Evolutionary conservation across 2,113 vertebrate species (phyloP).

Genomic region (Empidonax alnorum): DNA sequence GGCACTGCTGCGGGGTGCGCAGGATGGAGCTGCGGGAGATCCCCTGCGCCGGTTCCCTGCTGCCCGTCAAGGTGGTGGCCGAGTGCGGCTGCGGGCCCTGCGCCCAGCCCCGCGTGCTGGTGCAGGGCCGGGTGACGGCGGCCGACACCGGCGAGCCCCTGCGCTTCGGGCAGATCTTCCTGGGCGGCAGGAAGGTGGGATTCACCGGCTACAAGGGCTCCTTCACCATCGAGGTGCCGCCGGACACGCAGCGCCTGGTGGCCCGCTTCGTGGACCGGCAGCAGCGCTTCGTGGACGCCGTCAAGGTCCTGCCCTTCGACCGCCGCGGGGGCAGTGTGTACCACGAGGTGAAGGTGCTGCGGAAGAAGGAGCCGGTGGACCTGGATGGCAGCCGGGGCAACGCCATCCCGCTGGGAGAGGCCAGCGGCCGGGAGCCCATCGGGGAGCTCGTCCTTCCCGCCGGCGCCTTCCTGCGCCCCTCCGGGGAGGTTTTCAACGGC

Average conservation of each 20-base stretch:
- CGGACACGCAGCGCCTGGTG: constrained; percentile 84
- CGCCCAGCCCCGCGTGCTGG: constrained; percentile 79
- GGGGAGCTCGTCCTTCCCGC: constrained; percentile 89
- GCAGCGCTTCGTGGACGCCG: constrained; percentile 83
- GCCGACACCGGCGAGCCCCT: constrained; percentile 88
- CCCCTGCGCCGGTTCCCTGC: constrained; percentile 78
- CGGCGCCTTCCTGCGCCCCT: constrained; percentile 79
- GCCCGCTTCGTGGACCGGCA: constrained; percentile 86
- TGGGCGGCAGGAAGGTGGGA: constrained; percentile 78
- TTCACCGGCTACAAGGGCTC: constrained; percentile 92
- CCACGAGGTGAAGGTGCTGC: constrained; percentile 90
- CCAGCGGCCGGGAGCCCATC: constrained; percentile 76
- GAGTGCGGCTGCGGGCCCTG: constrained; percentile 90
- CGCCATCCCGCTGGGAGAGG: constrained; percentile 82
- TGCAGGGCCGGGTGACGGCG: constrained; percentile 85
- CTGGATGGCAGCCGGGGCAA: constrained; percentile 81
- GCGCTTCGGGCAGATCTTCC: constrained; percentile 89
- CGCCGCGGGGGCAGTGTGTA: constrained; percentile 86
- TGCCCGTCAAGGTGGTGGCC: constrained; percentile 86
- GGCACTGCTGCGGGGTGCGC: constrained; percentile 84
- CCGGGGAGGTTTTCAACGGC: constrained; percentile 84
- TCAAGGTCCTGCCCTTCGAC: constrained; percentile 92
- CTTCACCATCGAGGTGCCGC: constrained; percentile 88
- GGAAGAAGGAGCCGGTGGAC: constrained; percentile 82
- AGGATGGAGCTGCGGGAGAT: constrained; percentile 81